Evolutionary conservation across 2,797 vertebrate species (phyloP).

Genomic region (Odontamblyopus rebecca): DNA sequence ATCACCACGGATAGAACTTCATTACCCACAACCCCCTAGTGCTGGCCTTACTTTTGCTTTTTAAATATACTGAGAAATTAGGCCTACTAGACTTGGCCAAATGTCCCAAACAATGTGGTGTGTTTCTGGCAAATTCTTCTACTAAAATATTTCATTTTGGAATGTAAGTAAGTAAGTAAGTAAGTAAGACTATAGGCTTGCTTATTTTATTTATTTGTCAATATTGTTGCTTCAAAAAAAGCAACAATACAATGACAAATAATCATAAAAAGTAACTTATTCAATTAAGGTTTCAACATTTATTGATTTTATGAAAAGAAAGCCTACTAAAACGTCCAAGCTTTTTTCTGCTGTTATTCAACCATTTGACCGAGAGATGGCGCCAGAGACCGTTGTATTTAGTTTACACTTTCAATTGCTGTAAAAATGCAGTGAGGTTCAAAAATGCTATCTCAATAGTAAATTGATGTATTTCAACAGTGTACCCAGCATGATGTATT

Average conservation of each 20-base stretch:
- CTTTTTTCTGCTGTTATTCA: background rate
- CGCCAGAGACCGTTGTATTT: slow-evolving; percentile 37
- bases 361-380: slow-evolving; percentile 41
- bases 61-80: too few species aligned
- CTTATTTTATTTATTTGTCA: background rate
- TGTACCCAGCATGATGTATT: background rate
- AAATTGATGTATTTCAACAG: background rate
- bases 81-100: background rate
- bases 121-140: background rate
- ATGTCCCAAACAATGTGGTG: background rate
- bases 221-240: background rate
- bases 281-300: background rate
- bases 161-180: too few species aligned
- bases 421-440: background rate
- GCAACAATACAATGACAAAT: background rate
- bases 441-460: background rate
- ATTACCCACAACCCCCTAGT: slow-evolving; percentile 73
- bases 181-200: background rate
- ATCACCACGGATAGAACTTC: slow-evolving; percentile 56
- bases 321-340: background rate
- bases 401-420: background rate
- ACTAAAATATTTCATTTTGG: background rate
- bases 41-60: background rate
- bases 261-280: background rate
- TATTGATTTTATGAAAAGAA: background rate